These are phyloP conservation scores for Oryzias woworae DNA, from an alignment of 2,113 vertebrate genomes.

Conservation along the genomic window DNA sequence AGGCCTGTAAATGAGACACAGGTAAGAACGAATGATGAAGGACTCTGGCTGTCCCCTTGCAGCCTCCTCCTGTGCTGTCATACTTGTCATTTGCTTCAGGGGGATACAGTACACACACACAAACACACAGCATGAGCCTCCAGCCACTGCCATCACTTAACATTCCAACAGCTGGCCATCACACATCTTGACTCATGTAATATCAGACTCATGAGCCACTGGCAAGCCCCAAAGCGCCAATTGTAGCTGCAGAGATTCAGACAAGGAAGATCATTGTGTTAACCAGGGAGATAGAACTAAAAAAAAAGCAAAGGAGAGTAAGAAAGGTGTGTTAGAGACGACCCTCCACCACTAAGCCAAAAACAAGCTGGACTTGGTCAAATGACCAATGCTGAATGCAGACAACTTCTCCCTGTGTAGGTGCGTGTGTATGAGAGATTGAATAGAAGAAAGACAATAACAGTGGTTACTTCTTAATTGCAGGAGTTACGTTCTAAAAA, in stretches of 20 bases:
- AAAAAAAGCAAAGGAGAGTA: slow-evolving; percentile 34
- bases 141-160: slow-evolving; percentile 44
- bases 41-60: neutral
- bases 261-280: slow-evolving; percentile 73
- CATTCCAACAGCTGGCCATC: slow-evolving; percentile 63
- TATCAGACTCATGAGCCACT: slow-evolving; percentile 62
- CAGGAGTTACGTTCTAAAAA: too few relatives aligned
- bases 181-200: slow-evolving; percentile 63
- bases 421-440: neutral
- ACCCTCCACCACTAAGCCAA: slow-evolving; percentile 34
- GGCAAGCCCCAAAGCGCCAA: slow-evolving; percentile 35
- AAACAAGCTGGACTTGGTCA: slow-evolving; percentile 40
- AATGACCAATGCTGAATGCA: slow-evolving; percentile 55
- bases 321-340: slow-evolving; percentile 59
- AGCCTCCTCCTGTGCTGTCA: slow-evolving; percentile 8
- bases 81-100: slow-evolving; percentile 24
- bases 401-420: slow-evolving; percentile 36
- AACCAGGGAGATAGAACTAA: slow-evolving; percentile 26
- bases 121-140: slow-evolving; percentile 4
- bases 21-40: neutral
- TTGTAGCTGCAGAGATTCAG: slow-evolving; percentile 8
- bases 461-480: too few relatives aligned
- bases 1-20: neutral
- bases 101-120: slow-evolving; percentile 6
- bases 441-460: neutral